Base-by-base conservation (phyloP, 2,797 vertebrate genomes). In the Tiaroga cobitis region DNA sequence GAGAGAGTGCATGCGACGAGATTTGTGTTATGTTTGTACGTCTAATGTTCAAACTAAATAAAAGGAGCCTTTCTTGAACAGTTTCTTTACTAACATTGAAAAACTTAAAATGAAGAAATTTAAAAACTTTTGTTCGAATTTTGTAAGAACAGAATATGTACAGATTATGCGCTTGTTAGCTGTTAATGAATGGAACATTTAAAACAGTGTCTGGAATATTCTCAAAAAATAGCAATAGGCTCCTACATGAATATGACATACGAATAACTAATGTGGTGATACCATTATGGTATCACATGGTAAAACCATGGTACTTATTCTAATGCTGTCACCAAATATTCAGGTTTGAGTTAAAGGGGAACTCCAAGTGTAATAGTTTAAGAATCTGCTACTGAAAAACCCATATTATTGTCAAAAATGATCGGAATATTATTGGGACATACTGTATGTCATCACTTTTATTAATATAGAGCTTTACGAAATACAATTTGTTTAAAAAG, bases 1-100 rank as follows among this genome's bases (percentile, higher is more conserved):
- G 41, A 80, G 86, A 87, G 82, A 82, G 26, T 10, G 56, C 70
- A 70, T 39, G 37, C 74, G 69, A 43, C 15, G 9, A 87, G 83
- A 81, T 79, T 73, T 74, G 72, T 39, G 72, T 67, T 65, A 24
- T 87, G 88, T 85, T 81, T 78, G 24, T 61, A 74, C 82, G 73
- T 87, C 49, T 81, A 37, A 41, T 78, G 41, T 79, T 83, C 72
- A 74, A 19, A 79, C 69, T 73, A 77, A 85, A 83, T 75, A 81
- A 86, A 85, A 84, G 67, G 37, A 32, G 56, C 49, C 41, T n/a
- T 46, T 73, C 63, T 56, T 75, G 56, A 74, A 74, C 63, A 46
- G 5, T 29, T 65, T 54, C 49, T 54, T 74, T 81, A 54, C 32
- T 73, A 82, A 59, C 16, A 49, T 11, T 65, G 37, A 1, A 49